Conservation (phyloP, 2,113 vertebrate species). For the Nematolebias whitei region DNA sequence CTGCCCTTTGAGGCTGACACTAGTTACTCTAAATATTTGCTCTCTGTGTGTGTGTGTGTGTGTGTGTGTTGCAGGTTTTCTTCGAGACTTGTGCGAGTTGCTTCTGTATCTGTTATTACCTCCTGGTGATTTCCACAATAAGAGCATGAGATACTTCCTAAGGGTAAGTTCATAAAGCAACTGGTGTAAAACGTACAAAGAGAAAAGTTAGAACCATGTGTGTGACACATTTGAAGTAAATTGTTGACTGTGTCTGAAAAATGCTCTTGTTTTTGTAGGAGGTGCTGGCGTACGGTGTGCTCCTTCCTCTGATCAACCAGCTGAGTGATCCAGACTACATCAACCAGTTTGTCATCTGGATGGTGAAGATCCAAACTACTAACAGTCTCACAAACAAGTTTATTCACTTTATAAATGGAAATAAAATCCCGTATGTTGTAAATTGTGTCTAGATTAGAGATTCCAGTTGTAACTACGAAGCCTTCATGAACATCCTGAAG, state of each 20-base stretch:
- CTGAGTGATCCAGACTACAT: slow-evolving; percentile 99
- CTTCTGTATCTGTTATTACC: slow-evolving; percentile 99
- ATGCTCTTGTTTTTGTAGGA: slow-evolving; percentile 79
- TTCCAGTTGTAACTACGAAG: slow-evolving; percentile 98
- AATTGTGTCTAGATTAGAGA: slow-evolving; percentile 87
- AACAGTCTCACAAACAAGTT: not conserved
- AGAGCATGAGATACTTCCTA: slow-evolving; percentile 99
- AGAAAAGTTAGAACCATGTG: no score
- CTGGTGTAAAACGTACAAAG: no score
- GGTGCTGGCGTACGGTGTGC: slow-evolving; percentile 95
- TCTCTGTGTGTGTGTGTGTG: slow-evolving; percentile 2
- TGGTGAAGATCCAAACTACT: slow-evolving; percentile 82
- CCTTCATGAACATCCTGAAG: slow-evolving; percentile 99
- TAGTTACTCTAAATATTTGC: not conserved
- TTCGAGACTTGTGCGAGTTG: slow-evolving; percentile 97
- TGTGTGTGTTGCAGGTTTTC: slow-evolving; percentile 84
- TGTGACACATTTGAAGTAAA: not conserved
- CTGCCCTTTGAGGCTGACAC: not conserved
- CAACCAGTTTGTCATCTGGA: slow-evolving; percentile 99
- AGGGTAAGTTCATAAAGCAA: slow-evolving; percentile 82
- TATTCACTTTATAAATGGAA: not conserved
- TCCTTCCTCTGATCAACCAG: slow-evolving; percentile 98
- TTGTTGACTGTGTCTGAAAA: slow-evolving; percentile 3
- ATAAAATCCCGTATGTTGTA: not conserved
- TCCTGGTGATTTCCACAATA: slow-evolving; percentile 99